phyloP scores from a whole-genome alignment of 1,140 invertebrate genomes.

The Bombus picipes region DNA sequence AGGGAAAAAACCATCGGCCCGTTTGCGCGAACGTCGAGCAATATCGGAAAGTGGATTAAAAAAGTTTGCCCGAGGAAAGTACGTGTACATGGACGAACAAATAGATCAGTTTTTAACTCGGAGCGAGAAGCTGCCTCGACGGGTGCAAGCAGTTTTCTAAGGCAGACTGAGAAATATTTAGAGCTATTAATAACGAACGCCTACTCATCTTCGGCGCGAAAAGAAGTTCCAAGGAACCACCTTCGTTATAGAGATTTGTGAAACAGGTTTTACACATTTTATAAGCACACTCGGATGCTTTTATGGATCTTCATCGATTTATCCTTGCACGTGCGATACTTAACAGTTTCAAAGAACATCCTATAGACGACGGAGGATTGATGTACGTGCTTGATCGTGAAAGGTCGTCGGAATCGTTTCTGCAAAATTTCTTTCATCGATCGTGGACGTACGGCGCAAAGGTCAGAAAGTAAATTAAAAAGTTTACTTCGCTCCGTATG shows the following conservation, averaged over 20 bases:
- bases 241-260: neutral
- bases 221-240: neutral
- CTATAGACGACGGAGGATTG: neutral
- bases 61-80: slow-evolving; percentile 16
- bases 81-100: neutral
- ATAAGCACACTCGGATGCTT: neutral
- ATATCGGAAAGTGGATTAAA: slow-evolving; percentile 51
- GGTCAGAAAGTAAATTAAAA: slow-evolving; percentile 48
- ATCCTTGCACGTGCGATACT: neutral
- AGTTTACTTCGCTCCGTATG: slow-evolving; percentile 34
- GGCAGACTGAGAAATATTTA: neutral
- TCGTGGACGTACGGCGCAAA: neutral
- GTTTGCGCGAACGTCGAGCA: neutral
- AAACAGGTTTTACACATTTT: neutral
- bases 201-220: neutral
- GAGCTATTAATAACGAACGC: slow-evolving; percentile 5
- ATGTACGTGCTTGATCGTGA: neutral
- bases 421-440: slow-evolving; percentile 19
- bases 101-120: slow-evolving; percentile 31
- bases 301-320: neutral
- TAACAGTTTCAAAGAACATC: neutral
- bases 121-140: neutral
- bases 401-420: neutral
- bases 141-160: neutral
- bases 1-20: neutral